These are phyloP conservation scores for Coenonympha glycerion DNA, from an alignment of 2,888 invertebrate species.

Conservation along the genomic window DNA sequence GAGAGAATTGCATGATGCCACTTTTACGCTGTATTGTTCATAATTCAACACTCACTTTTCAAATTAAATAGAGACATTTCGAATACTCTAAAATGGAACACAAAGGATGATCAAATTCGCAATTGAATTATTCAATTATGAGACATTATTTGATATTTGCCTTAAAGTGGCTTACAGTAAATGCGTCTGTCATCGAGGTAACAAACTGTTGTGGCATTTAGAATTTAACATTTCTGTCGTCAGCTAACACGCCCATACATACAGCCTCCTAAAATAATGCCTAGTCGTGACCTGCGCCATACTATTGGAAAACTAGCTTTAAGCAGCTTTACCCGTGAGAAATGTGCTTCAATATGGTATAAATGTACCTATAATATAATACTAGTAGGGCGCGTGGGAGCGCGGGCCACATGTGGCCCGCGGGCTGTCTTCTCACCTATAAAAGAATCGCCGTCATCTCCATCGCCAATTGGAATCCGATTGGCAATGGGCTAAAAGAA, in stretches of 20 bases:
- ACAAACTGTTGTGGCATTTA: conserved; percentile 29
- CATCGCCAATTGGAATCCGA: too few species aligned
- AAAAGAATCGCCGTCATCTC: too few species aligned
- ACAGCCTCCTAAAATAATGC: conserved; percentile 16
- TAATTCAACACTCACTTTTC: too few species aligned
- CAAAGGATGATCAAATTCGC: neutral
- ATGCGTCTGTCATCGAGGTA: conserved; percentile 14
- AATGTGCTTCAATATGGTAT: too few species aligned
- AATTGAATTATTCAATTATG: neutral
- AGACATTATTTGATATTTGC: neutral
- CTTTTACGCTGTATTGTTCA: too few species aligned
- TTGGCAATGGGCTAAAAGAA: too few species aligned
- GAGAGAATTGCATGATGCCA: too few species aligned
- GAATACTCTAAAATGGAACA: neutral
- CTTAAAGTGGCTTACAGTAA: neutral
- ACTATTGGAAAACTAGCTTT: conserved; percentile 7
- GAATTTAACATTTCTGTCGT: conserved; percentile 27
- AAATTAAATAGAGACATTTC: too few species aligned
- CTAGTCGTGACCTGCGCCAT: conserved; percentile 25
- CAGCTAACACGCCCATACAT: conserved; percentile 9
- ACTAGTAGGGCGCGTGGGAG: too few species aligned
- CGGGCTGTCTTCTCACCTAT: too few species aligned
- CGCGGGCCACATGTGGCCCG: too few species aligned
- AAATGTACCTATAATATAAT: too few species aligned
- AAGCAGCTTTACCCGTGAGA: neutral